These are phyloP conservation scores for Aptenodytes forsteri DNA, from an alignment of 2,113 vertebrate genomes.

Conservation along the genomic window DNA sequence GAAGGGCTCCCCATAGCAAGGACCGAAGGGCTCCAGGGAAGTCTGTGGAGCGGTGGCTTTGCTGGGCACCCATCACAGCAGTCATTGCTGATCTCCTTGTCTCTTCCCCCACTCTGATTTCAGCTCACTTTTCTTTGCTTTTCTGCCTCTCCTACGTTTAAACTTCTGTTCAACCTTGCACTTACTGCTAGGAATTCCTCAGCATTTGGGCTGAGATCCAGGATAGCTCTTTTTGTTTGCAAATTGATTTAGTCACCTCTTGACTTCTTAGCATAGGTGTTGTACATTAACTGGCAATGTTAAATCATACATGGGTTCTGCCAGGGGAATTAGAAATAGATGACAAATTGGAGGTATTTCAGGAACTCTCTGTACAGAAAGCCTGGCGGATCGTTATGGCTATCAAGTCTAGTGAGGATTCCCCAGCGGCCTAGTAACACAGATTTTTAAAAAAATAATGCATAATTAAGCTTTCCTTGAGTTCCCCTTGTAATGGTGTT, in stretches of 20 bases:
- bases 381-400: neutral
- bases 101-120: neutral
- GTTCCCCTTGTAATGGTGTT: neutral
- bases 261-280: neutral
- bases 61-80: neutral
- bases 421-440: neutral
- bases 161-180: neutral
- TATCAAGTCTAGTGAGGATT: neutral
- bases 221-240: neutral
- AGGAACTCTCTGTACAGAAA: neutral
- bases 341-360: neutral
- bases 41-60: neutral
- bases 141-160: neutral
- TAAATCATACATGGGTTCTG: neutral
- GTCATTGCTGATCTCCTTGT: neutral
- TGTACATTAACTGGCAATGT: neutral
- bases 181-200: neutral
- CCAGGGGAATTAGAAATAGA: neutral
- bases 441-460: neutral
- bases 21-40: neutral
- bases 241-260: neutral
- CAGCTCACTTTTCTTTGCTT: neutral
- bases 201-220: neutral
- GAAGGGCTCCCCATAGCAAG: neutral
- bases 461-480: neutral